Conservation (phyloP, 2,797 vertebrate genomes). For the Chromis chromis region DNA sequence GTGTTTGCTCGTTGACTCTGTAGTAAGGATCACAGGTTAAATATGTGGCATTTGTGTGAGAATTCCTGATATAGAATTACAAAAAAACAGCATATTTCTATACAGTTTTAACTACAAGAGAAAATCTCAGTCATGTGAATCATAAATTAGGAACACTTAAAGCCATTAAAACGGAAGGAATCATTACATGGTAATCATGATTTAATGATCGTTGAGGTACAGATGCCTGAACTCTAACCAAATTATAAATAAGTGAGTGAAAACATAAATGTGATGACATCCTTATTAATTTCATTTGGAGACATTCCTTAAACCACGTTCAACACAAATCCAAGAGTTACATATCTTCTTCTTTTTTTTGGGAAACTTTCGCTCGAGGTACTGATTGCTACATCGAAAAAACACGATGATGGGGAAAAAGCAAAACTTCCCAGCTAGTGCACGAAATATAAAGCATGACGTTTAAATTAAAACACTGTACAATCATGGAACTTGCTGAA, state of each 20-base stretch:
- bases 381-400: conserved; percentile 64
- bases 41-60: conserved; percentile 39
- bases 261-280: conserved; percentile 21
- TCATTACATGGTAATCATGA: conserved; percentile 55
- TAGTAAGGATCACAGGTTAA: conserved; percentile 39
- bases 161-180: conserved; percentile 59
- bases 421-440: conserved; percentile 48
- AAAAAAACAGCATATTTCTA: conserved; percentile 27
- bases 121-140: conserved; percentile 25
- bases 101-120: conserved; percentile 21
- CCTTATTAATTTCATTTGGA: conserved; percentile 43
- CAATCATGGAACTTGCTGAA: conserved; percentile 69
- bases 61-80: conserved; percentile 20
- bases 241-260: conserved; percentile 55
- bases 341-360: conserved; percentile 12
- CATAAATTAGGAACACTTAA: conserved; percentile 45
- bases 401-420: conserved; percentile 36
- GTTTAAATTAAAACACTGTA: conserved; percentile 63
- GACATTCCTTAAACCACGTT: conserved; percentile 65
- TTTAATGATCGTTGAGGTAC: conserved; percentile 57
- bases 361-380: conserved; percentile 55
- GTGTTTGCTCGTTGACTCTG: conserved; percentile 26
- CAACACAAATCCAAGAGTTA: conserved; percentile 52
- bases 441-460: conserved; percentile 50
- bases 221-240: conserved; percentile 16